Conservation (phyloP, 2,888 invertebrate species). For the Epistrophe eligans region DNA sequence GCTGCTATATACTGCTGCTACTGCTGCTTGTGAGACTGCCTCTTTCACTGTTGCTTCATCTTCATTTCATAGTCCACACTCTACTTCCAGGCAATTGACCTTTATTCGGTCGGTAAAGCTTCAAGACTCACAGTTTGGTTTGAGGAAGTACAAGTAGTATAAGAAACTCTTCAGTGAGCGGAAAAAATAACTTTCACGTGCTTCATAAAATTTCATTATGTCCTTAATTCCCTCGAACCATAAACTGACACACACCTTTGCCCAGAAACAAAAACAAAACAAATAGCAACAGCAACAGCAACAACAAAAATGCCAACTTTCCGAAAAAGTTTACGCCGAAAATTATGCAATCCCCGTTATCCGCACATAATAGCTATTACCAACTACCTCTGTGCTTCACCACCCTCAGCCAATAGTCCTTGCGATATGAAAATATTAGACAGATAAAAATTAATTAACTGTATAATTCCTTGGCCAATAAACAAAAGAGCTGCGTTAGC, state of each 20-base stretch:
- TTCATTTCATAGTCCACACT: slow-evolving; percentile 39
- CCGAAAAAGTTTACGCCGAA: slow-evolving; percentile 19
- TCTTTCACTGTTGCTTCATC: slow-evolving; percentile 63
- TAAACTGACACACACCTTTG: slow-evolving; percentile 41
- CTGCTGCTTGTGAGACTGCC: slow-evolving; percentile 12
- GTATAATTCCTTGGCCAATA: slow-evolving; percentile 73
- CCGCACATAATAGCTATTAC: slow-evolving; percentile 48
- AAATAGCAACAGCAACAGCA: background rate
- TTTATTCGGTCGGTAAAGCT: slow-evolving; percentile 45
- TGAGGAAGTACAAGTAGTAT: background rate
- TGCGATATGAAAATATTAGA: slow-evolving; percentile 75
- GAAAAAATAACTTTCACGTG: slow-evolving; percentile 63
- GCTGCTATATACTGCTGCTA: slow-evolving; percentile 9
- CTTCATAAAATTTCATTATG: slow-evolving; percentile 75
- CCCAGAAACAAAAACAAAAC: background rate
- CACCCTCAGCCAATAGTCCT: slow-evolving; percentile 56
- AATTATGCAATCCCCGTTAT: slow-evolving; percentile 44
- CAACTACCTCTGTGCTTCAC: slow-evolving; percentile 10
- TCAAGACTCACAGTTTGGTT: background rate
- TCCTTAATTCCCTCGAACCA: slow-evolving; percentile 58
- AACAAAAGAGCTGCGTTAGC: slow-evolving; percentile 63
- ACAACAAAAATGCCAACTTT: slow-evolving; percentile 23
- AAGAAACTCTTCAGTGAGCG: slow-evolving; percentile 11
- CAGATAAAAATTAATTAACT: slow-evolving; percentile 76
- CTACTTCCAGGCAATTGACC: slow-evolving; percentile 70